Conservation (phyloP, 2,797 vertebrate species). For the Chelonia mydas region DNA sequence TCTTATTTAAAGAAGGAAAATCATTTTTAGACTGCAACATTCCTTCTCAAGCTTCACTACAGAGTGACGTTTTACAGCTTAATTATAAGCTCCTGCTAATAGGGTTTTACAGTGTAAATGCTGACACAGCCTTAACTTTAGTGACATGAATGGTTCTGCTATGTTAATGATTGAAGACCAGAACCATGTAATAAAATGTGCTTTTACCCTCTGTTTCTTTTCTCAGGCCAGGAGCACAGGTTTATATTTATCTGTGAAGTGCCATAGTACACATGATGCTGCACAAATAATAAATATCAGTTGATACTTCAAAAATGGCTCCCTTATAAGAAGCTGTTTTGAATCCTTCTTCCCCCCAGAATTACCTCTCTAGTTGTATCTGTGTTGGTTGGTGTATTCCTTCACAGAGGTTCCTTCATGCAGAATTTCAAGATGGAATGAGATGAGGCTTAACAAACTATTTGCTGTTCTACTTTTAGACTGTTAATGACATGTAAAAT, state of each 20-base stretch:
- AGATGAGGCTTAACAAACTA: slow-evolving; percentile 25
- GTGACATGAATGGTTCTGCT: slow-evolving; percentile 38
- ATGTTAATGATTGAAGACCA: slow-evolving; percentile 33
- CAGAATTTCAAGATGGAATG: slow-evolving; percentile 8
- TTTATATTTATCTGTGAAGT: neutral
- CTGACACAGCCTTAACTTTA: slow-evolving; percentile 40
- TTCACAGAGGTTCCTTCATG: neutral
- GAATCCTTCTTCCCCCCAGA: neutral
- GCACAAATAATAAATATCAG: neutral
- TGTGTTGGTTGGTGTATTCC: rapidly evolving
- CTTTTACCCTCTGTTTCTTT: slow-evolving; percentile 1
- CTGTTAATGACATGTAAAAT: slow-evolving; percentile 1
- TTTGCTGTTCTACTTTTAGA: slow-evolving; percentile 41
- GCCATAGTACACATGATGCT: neutral
- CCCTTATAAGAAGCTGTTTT: neutral
- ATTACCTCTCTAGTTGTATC: neutral
- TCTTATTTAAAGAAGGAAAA: slow-evolving; percentile 20
- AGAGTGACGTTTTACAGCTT: slow-evolving; percentile 30
- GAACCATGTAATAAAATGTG: slow-evolving; percentile 43
- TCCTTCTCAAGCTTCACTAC: slow-evolving; percentile 29
- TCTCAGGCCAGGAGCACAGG: neutral
- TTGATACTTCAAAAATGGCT: neutral
- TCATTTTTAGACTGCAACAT: neutral
- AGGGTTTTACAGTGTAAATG: slow-evolving; percentile 34
- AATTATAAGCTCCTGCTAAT: slow-evolving; percentile 57